Evolutionary conservation across 2,797 vertebrate genomes (phyloP), one percentile per base, ranked within the genome.

Genomic region (Spinus pinus): DNA sequence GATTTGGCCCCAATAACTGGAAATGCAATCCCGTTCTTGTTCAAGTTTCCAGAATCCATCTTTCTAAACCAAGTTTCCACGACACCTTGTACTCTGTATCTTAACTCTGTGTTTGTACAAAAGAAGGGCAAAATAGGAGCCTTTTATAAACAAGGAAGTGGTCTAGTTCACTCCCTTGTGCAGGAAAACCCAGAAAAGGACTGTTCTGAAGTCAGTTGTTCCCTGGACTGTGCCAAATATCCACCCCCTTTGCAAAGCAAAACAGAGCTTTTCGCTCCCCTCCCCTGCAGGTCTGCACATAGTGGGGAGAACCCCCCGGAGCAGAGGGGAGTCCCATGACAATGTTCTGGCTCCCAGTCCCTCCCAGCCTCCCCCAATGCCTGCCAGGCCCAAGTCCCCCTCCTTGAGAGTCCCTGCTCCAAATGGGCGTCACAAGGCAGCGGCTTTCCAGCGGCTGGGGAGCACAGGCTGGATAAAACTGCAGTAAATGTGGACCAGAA

Each of bases 371-470:
- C 30, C 22, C 9, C 6, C 3, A 1, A 5, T 4, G 2, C 5
- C 7, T 2, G 1, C 37, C 6, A 65, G 30, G 44, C 4, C 4
- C 2, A 3, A 24, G 17, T 5, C 0, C 5, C 1, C 3, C 15
- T 53, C 2, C 27, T 18, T 12, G 9, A 25, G 30, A 51, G 27
- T 1, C 11, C 20, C 56, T 67, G 41, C 22, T 84, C 17, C 0
- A 0, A n/a, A 14, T 17, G 24, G 15, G 6, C 0, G 0, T 62
- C 33, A 31, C 0, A 2, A 47, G 7, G 17, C 15, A 66, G 7
- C 37, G 44, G 20, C 21, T 46, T 42, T 66, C 54, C 28, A n/a
- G 18, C 0, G 0, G 9, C 7, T 41, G n/a, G n/a, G 30, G 7
- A 80, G 9, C 18, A 10, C 9, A 12, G 19, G 23, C 47, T 47